Evolutionary conservation across 2,113 vertebrate species (phyloP), one percentile per base, ranked within the genome.

Genomic region (Choloepus hoffmanni): DNA sequence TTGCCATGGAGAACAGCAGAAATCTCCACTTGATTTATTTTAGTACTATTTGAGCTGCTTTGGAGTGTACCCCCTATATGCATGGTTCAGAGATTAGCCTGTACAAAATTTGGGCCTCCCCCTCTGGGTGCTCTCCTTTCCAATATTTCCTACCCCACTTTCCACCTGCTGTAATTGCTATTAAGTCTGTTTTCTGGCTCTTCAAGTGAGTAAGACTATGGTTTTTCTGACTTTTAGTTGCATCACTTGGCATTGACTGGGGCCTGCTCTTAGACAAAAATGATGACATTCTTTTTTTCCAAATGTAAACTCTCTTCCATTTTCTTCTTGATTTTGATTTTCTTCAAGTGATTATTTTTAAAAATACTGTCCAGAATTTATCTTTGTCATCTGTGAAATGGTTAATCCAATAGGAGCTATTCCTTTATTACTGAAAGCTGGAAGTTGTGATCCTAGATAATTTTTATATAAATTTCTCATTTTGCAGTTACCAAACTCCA

Each of bases 391-490:
- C 68, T 43, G 15, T 33, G 33, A 11, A 2, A 63, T 83, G 53
- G 60, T 77, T 77, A 19, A 76, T 88, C 30, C 43, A 43, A 73
- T 45, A 77, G 45, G 70, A 90, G 24, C 53, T 72, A 28, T 1
- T 60, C 21, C 36, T 60, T 26, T 24, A 9, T 78, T 67, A 43
- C 19, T 62, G 10, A 92, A 89, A 76, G 16, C 28, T 14, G 62
- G 26, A 77, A 43, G 11, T 36, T 92, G 36, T 83, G 18, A 94
- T 87, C 62, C 36, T 60, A 21, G 76, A 78, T 94, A 63, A 48
- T 65, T 79, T 89, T 94, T 72, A 86, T 43, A 33, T 77, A 62
- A 53, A 74, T 40, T 76, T 94, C 60, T 94, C 48, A 30, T 87
- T 90, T 90, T 87, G 10, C 45, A 60, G 28, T 65, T 53, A 65